phyloP scores from a whole-genome alignment of 2,797 vertebrate species.

The Aplochiton taeniatus region DNA sequence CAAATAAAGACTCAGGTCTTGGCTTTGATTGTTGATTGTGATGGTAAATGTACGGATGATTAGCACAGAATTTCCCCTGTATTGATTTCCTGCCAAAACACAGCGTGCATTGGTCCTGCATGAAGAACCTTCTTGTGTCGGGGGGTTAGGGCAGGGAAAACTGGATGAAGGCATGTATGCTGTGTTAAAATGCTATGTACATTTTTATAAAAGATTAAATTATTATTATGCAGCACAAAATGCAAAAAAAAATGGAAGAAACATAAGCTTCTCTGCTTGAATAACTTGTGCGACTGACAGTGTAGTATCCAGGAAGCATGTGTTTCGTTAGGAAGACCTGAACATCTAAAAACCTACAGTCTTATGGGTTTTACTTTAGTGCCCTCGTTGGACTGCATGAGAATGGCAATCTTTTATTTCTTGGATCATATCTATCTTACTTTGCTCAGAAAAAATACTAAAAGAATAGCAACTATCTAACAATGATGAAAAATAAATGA shows the following conservation, averaged over 20 bases:
- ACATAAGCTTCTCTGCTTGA: too few species aligned
- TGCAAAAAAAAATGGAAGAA: background rate
- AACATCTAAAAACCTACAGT: too few species aligned
- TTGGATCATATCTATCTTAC: too few species aligned
- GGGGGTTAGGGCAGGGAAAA: constrained; percentile 19
- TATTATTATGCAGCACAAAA: background rate
- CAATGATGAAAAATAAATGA: background rate
- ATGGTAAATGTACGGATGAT: constrained; percentile 99
- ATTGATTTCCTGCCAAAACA: constrained; percentile 99
- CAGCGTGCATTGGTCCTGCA: constrained; percentile 95
- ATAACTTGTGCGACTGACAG: too few species aligned
- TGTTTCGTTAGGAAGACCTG: too few species aligned
- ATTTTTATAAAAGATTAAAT: background rate
- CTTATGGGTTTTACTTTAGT: too few species aligned
- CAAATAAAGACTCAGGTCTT: constrained; percentile 99
- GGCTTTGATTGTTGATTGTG: constrained; percentile 99
- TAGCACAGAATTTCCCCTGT: constrained; percentile 99
- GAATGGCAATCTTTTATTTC: too few species aligned
- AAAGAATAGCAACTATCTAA: constrained; percentile 5
- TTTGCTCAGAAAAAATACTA: too few species aligned
- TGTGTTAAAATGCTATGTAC: too few species aligned
- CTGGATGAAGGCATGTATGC: constrained; percentile 21
- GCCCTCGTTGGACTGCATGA: too few species aligned
- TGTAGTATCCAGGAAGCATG: too few species aligned
- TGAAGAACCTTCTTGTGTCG: constrained; percentile 64